Percentiles rank a stretch among this genome's conserved stretches.
phyloP scores from a whole-genome alignment of 2,113 vertebrate species.

The Delphinus delphis region DNA sequence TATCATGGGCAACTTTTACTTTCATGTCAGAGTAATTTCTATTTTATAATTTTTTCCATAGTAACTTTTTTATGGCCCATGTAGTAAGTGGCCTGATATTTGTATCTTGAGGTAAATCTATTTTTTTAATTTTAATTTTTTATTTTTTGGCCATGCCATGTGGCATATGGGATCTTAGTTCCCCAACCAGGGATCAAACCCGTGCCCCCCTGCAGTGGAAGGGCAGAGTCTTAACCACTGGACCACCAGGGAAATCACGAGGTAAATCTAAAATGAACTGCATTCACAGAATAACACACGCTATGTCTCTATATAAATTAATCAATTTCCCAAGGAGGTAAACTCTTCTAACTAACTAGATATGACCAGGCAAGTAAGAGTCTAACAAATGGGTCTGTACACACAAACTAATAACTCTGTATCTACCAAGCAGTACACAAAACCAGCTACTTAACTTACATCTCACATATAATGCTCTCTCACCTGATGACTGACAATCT shows the following conservation, averaged over 20 bases:
- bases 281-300: not conserved
- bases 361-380: not conserved
- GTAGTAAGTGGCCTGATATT: not conserved
- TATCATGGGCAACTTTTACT: conserved; percentile 11
- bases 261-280: conserved; percentile 26
- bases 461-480: conserved; percentile 64
- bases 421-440: conserved; percentile 9
- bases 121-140: not conserved
- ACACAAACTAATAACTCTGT: conserved; percentile 22
- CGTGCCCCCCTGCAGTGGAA: not conserved
- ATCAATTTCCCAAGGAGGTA: not conserved
- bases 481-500: conserved; percentile 86
- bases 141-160: not conserved
- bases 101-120: not conserved
- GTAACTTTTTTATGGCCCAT: not conserved
- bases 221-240: not conserved
- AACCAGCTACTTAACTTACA: conserved; percentile 23
- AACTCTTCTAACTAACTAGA: not conserved
- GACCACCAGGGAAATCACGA: not conserved
- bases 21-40: conserved; percentile 37
- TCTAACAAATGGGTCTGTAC: conserved; percentile 4
- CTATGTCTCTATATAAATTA: not conserved
- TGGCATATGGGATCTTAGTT: not conserved
- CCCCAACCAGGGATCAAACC: not conserved
- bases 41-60: conserved; percentile 44